phyloP scores from a whole-genome alignment of 2,797 vertebrate species.

The Cephalopachus bancanus region DNA sequence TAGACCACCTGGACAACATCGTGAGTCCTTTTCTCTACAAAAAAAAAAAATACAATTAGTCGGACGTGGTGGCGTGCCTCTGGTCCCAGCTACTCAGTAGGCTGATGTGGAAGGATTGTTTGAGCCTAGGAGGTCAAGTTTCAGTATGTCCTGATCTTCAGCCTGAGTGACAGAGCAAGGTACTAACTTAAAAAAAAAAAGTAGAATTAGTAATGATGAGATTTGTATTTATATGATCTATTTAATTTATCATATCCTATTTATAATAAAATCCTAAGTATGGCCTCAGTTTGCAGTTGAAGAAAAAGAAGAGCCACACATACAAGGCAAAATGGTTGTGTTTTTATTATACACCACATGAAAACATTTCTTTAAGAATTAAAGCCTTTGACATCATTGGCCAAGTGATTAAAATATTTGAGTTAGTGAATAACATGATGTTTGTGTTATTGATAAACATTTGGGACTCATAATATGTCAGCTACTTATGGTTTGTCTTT shows the following conservation, averaged over 20 bases:
- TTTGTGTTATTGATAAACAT: slow-evolving; percentile 37
- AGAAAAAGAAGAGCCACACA: slow-evolving; percentile 23
- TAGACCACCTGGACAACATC: too few relatives aligned
- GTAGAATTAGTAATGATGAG: slow-evolving; percentile 35
- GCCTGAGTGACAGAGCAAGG: too few relatives aligned
- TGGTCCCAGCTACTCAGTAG: too few relatives aligned
- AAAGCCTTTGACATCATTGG: not conserved
- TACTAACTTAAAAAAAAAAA: not conserved
- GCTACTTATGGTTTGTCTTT: slow-evolving; percentile 58
- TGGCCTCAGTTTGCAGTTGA: slow-evolving; percentile 17
- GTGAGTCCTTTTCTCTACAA: too few relatives aligned
- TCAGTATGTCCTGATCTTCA: too few relatives aligned
- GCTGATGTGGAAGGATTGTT: too few relatives aligned
- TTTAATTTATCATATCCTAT: slow-evolving; percentile 14
- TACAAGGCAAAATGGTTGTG: slow-evolving; percentile 43
- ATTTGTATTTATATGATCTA: slow-evolving; percentile 48
- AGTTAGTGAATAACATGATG: slow-evolving; percentile 24
- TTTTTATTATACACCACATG: slow-evolving; percentile 52
- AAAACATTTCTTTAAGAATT: slow-evolving; percentile 66
- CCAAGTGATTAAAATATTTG: slow-evolving; percentile 36
- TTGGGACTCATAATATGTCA: slow-evolving; percentile 1
- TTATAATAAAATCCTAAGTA: slow-evolving; percentile 43
- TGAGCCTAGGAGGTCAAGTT: too few relatives aligned
- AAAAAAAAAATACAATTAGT: too few relatives aligned
- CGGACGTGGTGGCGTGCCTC: too few relatives aligned